A percentile compares a stretch with the other conserved stretches of the same genome.
Evolutionary conservation across 2,797 vertebrate species (phyloP).

Genomic region (Eutrigla gurnardus): DNA sequence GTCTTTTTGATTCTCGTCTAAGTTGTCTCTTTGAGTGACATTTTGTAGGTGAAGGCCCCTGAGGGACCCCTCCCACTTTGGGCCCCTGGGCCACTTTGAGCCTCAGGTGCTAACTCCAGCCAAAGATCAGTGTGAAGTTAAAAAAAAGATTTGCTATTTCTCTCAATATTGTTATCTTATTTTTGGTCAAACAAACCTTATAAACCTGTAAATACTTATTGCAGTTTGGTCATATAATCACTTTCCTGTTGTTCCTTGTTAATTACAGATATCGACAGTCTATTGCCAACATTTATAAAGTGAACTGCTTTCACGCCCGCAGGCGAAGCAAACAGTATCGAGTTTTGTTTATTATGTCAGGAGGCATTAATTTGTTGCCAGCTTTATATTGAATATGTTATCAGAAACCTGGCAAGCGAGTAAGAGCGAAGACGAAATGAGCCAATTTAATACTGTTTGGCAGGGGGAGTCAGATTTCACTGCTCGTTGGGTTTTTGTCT

Average conservation of each 20-base stretch:
- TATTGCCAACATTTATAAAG: slow-evolving; percentile 59
- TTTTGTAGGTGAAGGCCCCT: neutral
- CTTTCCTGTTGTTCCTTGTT: slow-evolving; percentile 29
- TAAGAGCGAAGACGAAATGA: slow-evolving; percentile 68
- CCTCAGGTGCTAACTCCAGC: neutral
- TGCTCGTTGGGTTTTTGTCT: slow-evolving; percentile 62
- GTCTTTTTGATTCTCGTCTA: neutral
- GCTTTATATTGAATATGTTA: slow-evolving; percentile 72
- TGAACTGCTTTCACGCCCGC: slow-evolving; percentile 62
- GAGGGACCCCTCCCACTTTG: neutral
- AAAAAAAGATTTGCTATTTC: neutral
- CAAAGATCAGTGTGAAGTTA: neutral
- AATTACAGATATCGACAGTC: slow-evolving; percentile 57
- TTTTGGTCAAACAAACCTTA: neutral
- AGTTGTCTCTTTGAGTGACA: neutral
- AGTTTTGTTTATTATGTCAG: slow-evolving; percentile 77
- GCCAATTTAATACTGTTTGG: slow-evolving; percentile 76
- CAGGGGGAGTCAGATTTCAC: slow-evolving; percentile 72
- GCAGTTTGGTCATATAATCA: slow-evolving; percentile 4
- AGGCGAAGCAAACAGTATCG: slow-evolving; percentile 63
- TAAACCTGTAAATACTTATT: slow-evolving; percentile 15
- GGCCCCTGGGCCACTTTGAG: neutral
- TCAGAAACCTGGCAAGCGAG: slow-evolving; percentile 68
- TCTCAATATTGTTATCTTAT: neutral
- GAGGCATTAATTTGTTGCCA: slow-evolving; percentile 75